A percentile compares a stretch with the other conserved stretches of the same genome.
These are phyloP conservation scores for Watersipora subatra DNA, from an alignment of 1,140 invertebrate species.

Conservation along the genomic window DNA sequence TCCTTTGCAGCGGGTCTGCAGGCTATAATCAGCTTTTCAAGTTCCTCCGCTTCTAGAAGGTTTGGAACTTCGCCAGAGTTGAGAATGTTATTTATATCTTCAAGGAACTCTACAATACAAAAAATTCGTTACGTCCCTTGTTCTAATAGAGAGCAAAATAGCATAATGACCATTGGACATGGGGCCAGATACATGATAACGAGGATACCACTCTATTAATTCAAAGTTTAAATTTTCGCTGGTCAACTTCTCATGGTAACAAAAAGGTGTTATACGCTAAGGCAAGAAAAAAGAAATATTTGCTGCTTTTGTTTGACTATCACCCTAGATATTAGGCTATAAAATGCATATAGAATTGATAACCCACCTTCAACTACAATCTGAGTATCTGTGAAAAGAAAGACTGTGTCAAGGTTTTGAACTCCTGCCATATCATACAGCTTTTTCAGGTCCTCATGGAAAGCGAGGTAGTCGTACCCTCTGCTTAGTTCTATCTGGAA, in stretches of 20 bases:
- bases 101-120: constrained; percentile 67
- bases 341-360: no score
- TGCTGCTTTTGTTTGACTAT: no score
- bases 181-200: constrained; percentile 5
- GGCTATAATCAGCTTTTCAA: constrained; percentile 63
- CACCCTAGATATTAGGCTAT: no score
- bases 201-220: neutral
- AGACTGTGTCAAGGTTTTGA: constrained; percentile 38
- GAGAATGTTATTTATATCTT: constrained; percentile 73
- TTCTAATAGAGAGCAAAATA: neutral
- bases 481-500: constrained; percentile 70
- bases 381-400: constrained; percentile 39
- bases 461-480: constrained; percentile 63
- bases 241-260: no score
- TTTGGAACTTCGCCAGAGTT: constrained; percentile 42
- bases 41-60: constrained; percentile 58
- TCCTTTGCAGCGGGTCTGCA: constrained; percentile 54
- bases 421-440: constrained; percentile 47
- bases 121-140: no score
- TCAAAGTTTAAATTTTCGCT: neutral
- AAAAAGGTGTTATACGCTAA: no score
- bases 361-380: neutral
- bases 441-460: constrained; percentile 62
- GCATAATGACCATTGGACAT: no score
- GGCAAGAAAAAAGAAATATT: no score